Evolutionary conservation across 92 coral and sea anemone genomes (phyloP).

Genomic region (Heteractis magnifica): DNA sequence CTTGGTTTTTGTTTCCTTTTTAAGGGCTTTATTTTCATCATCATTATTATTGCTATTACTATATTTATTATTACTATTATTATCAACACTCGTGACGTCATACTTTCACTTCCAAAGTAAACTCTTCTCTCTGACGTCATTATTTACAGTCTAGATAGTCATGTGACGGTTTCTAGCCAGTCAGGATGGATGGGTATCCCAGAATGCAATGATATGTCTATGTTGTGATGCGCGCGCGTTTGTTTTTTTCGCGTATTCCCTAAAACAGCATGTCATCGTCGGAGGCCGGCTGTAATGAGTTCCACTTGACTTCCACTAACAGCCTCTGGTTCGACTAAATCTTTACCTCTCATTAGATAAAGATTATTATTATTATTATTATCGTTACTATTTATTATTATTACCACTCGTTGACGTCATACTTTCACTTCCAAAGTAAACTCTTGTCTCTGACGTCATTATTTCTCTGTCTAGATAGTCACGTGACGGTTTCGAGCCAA

Average conservation of each 20-base stretch:
- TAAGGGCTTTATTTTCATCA: no score
- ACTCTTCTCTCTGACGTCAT: slow-evolving; percentile 22
- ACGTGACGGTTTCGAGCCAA: slow-evolving; percentile 70
- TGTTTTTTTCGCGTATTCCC: slow-evolving; percentile 72
- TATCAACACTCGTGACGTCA: not conserved
- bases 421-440: not conserved
- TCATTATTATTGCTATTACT: no score
- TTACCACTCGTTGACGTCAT: not conserved
- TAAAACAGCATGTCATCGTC: slow-evolving; percentile 99
- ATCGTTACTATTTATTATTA: no score
- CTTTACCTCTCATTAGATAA: not conserved
- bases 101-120: not conserved
- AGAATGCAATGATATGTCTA: slow-evolving; percentile 90
- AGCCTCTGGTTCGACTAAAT: slow-evolving; percentile 91
- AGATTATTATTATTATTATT: no score
- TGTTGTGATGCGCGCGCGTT: slow-evolving; percentile 99
- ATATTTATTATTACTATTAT: no score
- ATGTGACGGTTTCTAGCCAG: slow-evolving; percentile 68
- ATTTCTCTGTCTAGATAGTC: not conserved
- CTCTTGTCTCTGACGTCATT: slow-evolving; percentile 23
- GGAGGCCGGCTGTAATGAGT: slow-evolving; percentile 86
- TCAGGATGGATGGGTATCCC: slow-evolving; percentile 60
- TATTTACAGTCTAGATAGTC: slow-evolving; percentile 13
- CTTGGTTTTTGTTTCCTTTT: no score
- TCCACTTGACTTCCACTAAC: slow-evolving; percentile 52